Evolutionary conservation across 2,888 invertebrate species (phyloP), one percentile per base, ranked within the genome.

Genomic region (Linnaemya tessellans): DNA sequence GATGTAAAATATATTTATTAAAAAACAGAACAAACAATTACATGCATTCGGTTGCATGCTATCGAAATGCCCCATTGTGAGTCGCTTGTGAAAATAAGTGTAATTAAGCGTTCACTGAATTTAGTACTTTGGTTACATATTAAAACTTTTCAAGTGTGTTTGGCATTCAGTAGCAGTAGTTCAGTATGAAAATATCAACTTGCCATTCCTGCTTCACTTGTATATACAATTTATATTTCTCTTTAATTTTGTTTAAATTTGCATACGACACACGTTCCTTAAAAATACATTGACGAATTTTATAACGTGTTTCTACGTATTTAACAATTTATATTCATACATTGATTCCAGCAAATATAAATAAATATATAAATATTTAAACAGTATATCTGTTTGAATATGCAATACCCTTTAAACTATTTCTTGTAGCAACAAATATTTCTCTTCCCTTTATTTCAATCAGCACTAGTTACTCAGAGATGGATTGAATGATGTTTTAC

Each of bases 201-300:
- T 58, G 9, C 25, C 58, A 71, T 46, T 9, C 11, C 71, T 71
- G 71, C 8, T 8, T 25, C 25, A 60, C n/a, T 9, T 35, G n/a
- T n/a, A 58, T 18, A 38, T 46, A 30, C 30, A 5, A 9, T 41
- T 30, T 41, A n/a, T 51, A n/a, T 73, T 80, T 65, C 9, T 41
- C 18, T 41, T 65, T 46, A 41, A 49, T 3, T 38, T 65, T 20
- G 18, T 30, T 2, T 35, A 30, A 75, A 64, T 84, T 84, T 68
- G n/a, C 78, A 81, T 56, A 78, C 80, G 62, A 74, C 64, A 78
- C 84, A 84, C 84, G 84, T 84, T 62, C 54, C 10, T 49, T 74
- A 62, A 68, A 77, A 54, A 71, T 73, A 56, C 60, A 77, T 78
- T 73, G 41, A 30, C 3, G 30, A 46, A 80, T 62, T 80, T 67